These are phyloP conservation scores for Hemaris fuciformis DNA, from an alignment of 2,888 invertebrate genomes.

Conservation along the genomic window DNA sequence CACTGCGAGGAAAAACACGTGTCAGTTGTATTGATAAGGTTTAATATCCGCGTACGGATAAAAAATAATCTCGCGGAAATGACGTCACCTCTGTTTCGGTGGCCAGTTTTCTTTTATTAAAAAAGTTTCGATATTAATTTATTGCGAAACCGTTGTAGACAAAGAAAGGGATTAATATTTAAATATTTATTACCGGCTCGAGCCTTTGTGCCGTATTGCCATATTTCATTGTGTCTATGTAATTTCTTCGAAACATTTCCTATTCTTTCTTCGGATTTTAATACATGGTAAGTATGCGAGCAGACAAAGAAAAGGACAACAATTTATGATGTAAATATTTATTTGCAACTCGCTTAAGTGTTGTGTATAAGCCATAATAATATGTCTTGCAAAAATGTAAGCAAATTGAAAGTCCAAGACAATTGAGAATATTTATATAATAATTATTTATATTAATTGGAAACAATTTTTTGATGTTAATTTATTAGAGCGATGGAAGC, in stretches of 20 bases:
- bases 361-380: not conserved
- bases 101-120: not conserved
- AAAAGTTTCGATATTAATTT: not conserved
- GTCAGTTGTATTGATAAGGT: conserved; percentile 1
- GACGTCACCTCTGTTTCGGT: not conserved
- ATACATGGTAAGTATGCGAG: not conserved
- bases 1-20: conserved; percentile 23
- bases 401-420: no score
- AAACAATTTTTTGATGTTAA: no score
- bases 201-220: not conserved
- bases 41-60: not conserved
- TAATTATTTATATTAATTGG: no score
- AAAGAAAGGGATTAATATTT: not conserved
- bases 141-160: not conserved
- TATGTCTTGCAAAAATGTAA: not conserved
- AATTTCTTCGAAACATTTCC: conserved; percentile 3
- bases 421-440: no score
- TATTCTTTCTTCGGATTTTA: conserved; percentile 5
- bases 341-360: no score
- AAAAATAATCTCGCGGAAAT: not conserved
- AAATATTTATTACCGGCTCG: not conserved
- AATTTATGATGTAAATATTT: not conserved
- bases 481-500: no score
- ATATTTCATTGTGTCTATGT: not conserved
- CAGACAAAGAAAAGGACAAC: not conserved